phyloP scores from a whole-genome alignment of 2,797 vertebrate genomes.

The Meriones psammophilus region DNA sequence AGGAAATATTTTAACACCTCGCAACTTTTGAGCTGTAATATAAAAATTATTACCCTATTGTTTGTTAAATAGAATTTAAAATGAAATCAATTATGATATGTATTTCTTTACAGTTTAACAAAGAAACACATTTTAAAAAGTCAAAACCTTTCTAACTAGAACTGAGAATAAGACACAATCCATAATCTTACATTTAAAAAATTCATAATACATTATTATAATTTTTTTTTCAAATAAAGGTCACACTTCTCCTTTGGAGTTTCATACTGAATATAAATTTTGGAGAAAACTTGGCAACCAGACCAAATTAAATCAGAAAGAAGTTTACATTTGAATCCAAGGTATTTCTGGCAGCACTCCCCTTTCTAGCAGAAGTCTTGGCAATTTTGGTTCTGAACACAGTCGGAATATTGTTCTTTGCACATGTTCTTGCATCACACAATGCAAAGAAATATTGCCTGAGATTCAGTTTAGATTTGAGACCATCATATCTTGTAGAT shows the following conservation, averaged over 20 bases:
- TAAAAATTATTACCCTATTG: constrained; percentile 84
- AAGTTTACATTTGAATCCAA: not conserved
- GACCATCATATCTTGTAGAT: not conserved
- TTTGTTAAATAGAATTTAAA: constrained; percentile 88
- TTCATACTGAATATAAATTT: not conserved
- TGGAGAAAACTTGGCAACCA: not conserved
- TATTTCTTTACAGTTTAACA: constrained; percentile 92
- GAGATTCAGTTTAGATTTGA: not conserved
- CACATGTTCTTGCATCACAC: not conserved
- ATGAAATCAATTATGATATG: constrained; percentile 89
- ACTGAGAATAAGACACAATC: constrained; percentile 89
- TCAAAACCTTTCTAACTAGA: constrained; percentile 86
- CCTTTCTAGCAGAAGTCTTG: not conserved
- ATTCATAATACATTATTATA: constrained; percentile 98
- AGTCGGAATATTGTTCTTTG: not conserved
- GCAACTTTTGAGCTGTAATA: constrained; percentile 64
- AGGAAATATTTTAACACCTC: constrained; percentile 73
- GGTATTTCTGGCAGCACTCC: not conserved
- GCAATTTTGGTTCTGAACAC: not conserved
- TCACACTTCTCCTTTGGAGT: constrained; percentile 71
- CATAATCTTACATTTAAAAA: constrained; percentile 96
- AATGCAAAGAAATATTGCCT: not conserved
- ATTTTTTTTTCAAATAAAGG: constrained; percentile 91
- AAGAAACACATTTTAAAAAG: constrained; percentile 90
- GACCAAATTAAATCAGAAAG: not conserved